Evolutionary conservation across 2,888 invertebrate genomes (phyloP), one percentile per base, ranked within the genome.

Genomic region (Epirrita christyi): DNA sequence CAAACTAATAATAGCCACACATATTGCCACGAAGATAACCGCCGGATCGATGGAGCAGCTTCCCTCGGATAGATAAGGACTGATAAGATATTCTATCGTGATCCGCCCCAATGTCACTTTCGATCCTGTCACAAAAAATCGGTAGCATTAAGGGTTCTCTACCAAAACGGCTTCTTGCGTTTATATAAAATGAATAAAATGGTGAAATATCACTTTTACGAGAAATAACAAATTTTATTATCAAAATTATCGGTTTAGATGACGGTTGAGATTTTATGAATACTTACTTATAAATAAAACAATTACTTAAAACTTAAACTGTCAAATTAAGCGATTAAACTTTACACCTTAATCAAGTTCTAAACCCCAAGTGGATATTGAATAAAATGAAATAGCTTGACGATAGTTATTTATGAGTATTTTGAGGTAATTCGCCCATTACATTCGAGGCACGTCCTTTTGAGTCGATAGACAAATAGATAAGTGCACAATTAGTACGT

Each of bases 31-130:
- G 51, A 42, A 60, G 60, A 65, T 60, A 61, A 60, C 69, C 60
- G 55, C 63, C 50, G 66, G 68, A 87, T 89, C 80, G 86, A 88
- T 88, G 76, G 71, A 76, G 58, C 72, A 79, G 77, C 81, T 80
- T 83, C 81, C 80, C 76, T 75, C 70, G 64, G 58, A 58, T 59
- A 69, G 86, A 86, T 86, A 86, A 68, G 72, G 68, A 52, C 68
- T 76, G 88, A 88, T 88, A 86, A 87, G 84, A 86, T 85, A 86
- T 78, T 78, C 79, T 86, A 88, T 87, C 86, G 81, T 72, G 65
- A 73, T 67, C 59, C 80, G 72, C 79, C 79, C 79, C 76, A 71
- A n/a, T 67, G 75, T 72, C 74, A 74, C 74, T 75, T 74, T 73
- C 73, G 72, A 68, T 68, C 70, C 60, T 70, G 66, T 65, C 63